These are phyloP conservation scores for Eidolon dupreanum DNA, from an alignment of 2,797 vertebrate species.

Conservation along the genomic window DNA sequence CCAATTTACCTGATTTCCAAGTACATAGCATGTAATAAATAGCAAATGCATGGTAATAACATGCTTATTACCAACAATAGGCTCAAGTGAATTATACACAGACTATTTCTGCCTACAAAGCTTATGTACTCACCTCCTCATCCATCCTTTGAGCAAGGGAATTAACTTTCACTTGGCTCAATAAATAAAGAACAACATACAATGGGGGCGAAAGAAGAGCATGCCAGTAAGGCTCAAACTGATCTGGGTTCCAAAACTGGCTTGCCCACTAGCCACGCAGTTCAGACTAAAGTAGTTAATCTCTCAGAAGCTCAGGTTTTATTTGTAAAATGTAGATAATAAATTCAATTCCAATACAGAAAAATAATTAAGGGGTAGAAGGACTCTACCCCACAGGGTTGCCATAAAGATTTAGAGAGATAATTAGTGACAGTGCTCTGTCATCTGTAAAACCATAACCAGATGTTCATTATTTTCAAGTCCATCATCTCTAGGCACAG, in stretches of 20 bases:
- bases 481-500: background rate
- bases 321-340: background rate
- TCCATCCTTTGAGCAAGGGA: background rate
- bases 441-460: background rate
- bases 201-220: rapidly evolving
- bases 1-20: background rate
- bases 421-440: background rate
- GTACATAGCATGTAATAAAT: background rate
- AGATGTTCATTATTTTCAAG: background rate
- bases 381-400: background rate
- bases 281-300: background rate
- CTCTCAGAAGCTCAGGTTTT: constrained; percentile 10
- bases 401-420: background rate
- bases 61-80: constrained; percentile 13
- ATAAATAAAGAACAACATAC: background rate
- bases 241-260: background rate
- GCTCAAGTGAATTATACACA: background rate
- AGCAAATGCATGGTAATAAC: background rate
- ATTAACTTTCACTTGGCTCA: background rate
- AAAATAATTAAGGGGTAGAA: background rate
- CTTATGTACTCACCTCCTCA: background rate
- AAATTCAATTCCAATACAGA: background rate
- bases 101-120: background rate
- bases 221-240: background rate
- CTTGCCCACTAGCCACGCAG: background rate